phyloP scores from a whole-genome alignment of 2,797 vertebrate genomes.

The Falco berigora region DNA sequence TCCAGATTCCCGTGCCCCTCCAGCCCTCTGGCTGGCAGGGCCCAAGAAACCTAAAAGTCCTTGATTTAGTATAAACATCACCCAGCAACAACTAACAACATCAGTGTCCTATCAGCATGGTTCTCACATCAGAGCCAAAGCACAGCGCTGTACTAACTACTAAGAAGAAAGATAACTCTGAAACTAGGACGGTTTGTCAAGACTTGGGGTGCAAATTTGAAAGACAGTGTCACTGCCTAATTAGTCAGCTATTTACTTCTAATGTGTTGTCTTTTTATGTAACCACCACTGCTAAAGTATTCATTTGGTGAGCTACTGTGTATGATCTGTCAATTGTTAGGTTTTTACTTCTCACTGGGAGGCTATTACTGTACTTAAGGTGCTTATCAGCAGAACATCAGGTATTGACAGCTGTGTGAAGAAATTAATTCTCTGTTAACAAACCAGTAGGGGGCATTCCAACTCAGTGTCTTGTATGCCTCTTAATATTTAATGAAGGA shows the following conservation, averaged over 20 bases:
- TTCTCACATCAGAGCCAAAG: too few species aligned
- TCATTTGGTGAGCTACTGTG: neutral
- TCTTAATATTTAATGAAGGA: neutral
- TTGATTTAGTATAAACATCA: too few species aligned
- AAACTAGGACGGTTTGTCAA: neutral
- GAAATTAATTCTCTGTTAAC: neutral
- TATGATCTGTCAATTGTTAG: neutral
- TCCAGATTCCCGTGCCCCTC: too few species aligned
- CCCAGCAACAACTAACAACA: too few species aligned
- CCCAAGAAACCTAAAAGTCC: too few species aligned
- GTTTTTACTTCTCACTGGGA: neutral
- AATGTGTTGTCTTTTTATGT: neutral
- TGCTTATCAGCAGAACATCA: neutral
- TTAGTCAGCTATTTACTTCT: neutral
- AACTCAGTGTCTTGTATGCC: slow-evolving; percentile 11
- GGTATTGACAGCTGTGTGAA: neutral
- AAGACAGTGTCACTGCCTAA: neutral
- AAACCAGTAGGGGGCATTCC: slow-evolving; percentile 56
- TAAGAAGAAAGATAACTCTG: too few species aligned
- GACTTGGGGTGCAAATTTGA: neutral
- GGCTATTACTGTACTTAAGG: neutral
- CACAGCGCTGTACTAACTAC: too few species aligned
- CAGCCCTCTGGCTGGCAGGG: too few species aligned
- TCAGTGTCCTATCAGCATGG: too few species aligned
- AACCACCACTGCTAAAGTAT: neutral